Conservation (phyloP, 2,888 invertebrate species). For the Pseudanteris insignis region DNA sequence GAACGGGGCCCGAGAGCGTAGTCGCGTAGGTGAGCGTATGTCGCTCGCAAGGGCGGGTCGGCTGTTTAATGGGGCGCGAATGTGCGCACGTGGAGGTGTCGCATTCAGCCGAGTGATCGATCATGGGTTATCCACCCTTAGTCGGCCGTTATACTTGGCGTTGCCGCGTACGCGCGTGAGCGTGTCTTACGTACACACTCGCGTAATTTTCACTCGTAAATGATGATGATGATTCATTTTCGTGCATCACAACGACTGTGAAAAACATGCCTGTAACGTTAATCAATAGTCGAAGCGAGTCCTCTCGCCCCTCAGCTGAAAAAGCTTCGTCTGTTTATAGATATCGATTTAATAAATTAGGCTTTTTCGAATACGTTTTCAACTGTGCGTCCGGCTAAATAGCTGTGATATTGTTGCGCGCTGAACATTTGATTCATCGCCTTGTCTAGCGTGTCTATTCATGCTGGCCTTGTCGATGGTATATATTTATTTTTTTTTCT, state of each 20-base stretch:
- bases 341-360: conserved; percentile 31
- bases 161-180: conserved; percentile 48
- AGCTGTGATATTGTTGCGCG: too few relatives aligned
- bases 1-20: too few relatives aligned
- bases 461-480: too few relatives aligned
- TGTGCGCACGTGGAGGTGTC: conserved; percentile 61
- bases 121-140: conserved; percentile 61
- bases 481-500: too few relatives aligned
- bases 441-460: too few relatives aligned
- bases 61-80: conserved; percentile 63
- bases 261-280: conserved; percentile 42
- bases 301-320: conserved; percentile 5
- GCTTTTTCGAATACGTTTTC: too few relatives aligned
- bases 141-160: conserved; percentile 57
- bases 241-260: conserved; percentile 35
- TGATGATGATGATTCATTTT: conserved; percentile 45
- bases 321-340: conserved; percentile 9
- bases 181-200: conserved; percentile 40
- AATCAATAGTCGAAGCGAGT: conserved; percentile 37
- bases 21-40: conserved; percentile 51
- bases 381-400: too few relatives aligned
- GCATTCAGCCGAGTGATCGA: conserved; percentile 63
- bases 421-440: too few relatives aligned
- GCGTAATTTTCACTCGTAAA: conserved; percentile 31
- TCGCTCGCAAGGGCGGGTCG: conserved; percentile 53